Evolutionary conservation across 2,888 invertebrate species (phyloP), one percentile per base, ranked within the genome.

Genomic region (Beris morrisii): DNA sequence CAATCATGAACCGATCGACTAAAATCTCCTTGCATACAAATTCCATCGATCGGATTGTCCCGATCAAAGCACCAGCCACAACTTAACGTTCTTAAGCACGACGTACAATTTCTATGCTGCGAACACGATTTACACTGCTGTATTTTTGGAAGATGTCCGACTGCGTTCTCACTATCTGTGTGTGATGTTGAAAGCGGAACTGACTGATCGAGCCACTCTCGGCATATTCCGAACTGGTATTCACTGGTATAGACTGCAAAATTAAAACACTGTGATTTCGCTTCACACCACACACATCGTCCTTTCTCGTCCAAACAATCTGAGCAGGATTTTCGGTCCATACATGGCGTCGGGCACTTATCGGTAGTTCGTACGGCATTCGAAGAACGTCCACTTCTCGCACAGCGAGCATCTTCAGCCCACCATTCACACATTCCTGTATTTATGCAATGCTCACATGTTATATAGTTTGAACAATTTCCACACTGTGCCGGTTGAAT

Each of bases 211-310:
- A 95, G 86, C 96, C 96, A 96, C 77, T 94, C 93, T 46, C 93
- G 86, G 75, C 96, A 97, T 75, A 93, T 84, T 0, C 96, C 97
- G 80, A 94, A 95, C 76, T 95, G 93, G 80, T 93, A 95, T 75
- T 94, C 92, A 72, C 94, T 93, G 6, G 95, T 95, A 80, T 96
- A 96, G 1, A 95, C 93, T n/a, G 94, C 92, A 80, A 97, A 96
- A 71, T 94, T 92, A 77, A 97, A 95, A 79, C 97, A 97, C 75
- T 93, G 92, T 69, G 89, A 86, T 0, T 92, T 92, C 30, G 94
- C 92, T 77, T 95, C 93, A 78, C 97, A 97, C 97, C 97, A 97
- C 0, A 95, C 95, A 79, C 97, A 97, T 68, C 94, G 87, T 30
- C 93, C 93, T 56, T 87, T 87, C 74, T 92, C 91, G 73, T 91